Evolutionary conservation across 2,888 invertebrate species (phyloP).

Genomic region (Lithosia quadra): DNA sequence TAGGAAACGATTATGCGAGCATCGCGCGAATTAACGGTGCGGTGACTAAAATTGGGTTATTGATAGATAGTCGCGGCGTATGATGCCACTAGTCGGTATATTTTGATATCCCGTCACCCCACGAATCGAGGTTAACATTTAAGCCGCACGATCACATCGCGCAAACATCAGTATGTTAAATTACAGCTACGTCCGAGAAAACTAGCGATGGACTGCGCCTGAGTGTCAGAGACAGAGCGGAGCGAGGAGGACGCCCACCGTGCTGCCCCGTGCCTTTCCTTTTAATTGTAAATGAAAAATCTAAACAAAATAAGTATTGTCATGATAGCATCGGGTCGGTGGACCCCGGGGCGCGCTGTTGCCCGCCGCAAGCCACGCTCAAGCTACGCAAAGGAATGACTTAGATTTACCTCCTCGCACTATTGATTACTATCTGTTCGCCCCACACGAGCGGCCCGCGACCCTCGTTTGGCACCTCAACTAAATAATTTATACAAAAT

Average conservation of each 20-base stretch:
- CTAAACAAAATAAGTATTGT: constrained; percentile 45
- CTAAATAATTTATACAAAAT: constrained; percentile 52
- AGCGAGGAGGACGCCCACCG: constrained; percentile 10
- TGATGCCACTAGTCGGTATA: neutral
- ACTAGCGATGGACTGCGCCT: neutral
- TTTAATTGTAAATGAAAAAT: constrained; percentile 35
- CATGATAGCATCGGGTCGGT: constrained; percentile 38
- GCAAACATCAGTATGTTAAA: neutral
- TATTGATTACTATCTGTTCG: constrained; percentile 35
- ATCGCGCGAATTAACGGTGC: neutral
- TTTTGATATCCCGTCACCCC: neutral
- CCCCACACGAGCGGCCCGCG: constrained; percentile 37
- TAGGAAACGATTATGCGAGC: neutral
- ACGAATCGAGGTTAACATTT: no score
- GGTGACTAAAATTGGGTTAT: neutral
- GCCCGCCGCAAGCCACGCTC: constrained; percentile 44
- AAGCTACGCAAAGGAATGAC: constrained; percentile 75
- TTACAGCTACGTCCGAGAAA: neutral
- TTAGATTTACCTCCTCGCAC: constrained; percentile 64
- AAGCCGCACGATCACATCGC: neutral
- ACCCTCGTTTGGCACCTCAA: constrained; percentile 47
- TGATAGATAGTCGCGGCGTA: no score
- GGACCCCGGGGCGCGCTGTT: constrained; percentile 1
- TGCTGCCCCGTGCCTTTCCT: constrained; percentile 15
- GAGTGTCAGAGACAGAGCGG: neutral